phyloP scores from a whole-genome alignment of 1,140 invertebrate species.

The Drosophila yakuba region DNA sequence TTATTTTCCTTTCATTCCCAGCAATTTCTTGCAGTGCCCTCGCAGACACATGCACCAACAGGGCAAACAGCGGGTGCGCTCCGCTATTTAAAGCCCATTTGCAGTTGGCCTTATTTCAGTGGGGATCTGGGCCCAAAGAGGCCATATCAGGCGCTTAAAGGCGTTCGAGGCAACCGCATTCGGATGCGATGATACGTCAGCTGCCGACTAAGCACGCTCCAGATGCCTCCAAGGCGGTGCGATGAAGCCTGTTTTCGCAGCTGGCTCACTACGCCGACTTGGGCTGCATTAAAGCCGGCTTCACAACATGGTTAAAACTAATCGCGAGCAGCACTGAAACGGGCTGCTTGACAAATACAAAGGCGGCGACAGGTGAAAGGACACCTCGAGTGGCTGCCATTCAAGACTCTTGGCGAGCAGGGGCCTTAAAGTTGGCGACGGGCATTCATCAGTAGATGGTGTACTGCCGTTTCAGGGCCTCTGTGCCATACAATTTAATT shows the following conservation, averaged over 20 bases:
- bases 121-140: slow-evolving; percentile 4
- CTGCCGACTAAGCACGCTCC: slow-evolving; percentile 44
- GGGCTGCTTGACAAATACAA: slow-evolving; percentile 34
- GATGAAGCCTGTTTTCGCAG: slow-evolving; percentile 24
- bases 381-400: slow-evolving; percentile 17
- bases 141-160: slow-evolving; percentile 28
- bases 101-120: slow-evolving; percentile 58
- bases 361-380: slow-evolving; percentile 48
- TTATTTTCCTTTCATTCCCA: not conserved
- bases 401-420: slow-evolving; percentile 27
- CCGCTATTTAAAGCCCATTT: slow-evolving; percentile 69
- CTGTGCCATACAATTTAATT: slow-evolving; percentile 61
- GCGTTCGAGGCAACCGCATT: slow-evolving; percentile 11
- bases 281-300: slow-evolving; percentile 43
- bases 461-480: not conserved
- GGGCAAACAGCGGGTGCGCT: slow-evolving; percentile 59
- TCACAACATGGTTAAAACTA: slow-evolving; percentile 24
- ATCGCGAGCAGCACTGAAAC: slow-evolving; percentile 41
- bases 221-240: slow-evolving; percentile 37
- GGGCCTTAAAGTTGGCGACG: slow-evolving; percentile 45
- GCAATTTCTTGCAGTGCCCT: slow-evolving; percentile 2
- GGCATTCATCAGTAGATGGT: slow-evolving; percentile 44
- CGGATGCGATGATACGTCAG: slow-evolving; percentile 49
- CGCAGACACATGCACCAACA: slow-evolving; percentile 15
- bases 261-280: slow-evolving; percentile 26